Conservation (phyloP, 1,140 invertebrate species). For the Meloidogyne floridensis region DNA sequence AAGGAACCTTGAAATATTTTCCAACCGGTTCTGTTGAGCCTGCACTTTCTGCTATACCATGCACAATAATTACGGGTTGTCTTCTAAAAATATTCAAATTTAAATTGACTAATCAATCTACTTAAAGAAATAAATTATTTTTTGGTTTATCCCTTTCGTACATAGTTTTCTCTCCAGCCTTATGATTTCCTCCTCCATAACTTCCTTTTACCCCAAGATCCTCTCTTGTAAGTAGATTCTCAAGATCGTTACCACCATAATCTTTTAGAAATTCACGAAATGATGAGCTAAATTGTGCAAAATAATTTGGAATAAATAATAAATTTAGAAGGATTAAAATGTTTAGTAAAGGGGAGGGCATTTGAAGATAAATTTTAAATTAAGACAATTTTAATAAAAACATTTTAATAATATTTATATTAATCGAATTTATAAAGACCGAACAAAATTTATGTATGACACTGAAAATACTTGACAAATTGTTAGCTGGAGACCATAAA, state of each 20-base stretch:
- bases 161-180: conserved; percentile 30
- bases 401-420: too few species aligned
- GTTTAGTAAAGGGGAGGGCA: too few species aligned
- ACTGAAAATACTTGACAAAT: too few species aligned
- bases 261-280: conserved; percentile 8
- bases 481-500: too few species aligned
- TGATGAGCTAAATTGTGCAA: not conserved
- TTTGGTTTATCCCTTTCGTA: not conserved
- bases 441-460: too few species aligned
- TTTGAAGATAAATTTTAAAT: too few species aligned
- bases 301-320: not conserved
- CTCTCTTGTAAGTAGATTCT: conserved; percentile 26
- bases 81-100: conserved; percentile 6
- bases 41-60: conserved; percentile 28
- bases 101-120: too few species aligned
- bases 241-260: conserved; percentile 7
- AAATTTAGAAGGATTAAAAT: not conserved
- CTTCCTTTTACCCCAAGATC: conserved; percentile 30
- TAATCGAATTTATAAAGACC: too few species aligned
- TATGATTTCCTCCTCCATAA: conserved; percentile 35
- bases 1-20: not conserved
- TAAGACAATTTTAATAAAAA: too few species aligned
- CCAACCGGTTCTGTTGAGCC: conserved; percentile 24
- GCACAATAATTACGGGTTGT: conserved; percentile 25
- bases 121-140: too few species aligned